These are phyloP conservation scores for Parnassius mnemosyne DNA, from an alignment of 2,888 invertebrate species.

Conservation along the genomic window DNA sequence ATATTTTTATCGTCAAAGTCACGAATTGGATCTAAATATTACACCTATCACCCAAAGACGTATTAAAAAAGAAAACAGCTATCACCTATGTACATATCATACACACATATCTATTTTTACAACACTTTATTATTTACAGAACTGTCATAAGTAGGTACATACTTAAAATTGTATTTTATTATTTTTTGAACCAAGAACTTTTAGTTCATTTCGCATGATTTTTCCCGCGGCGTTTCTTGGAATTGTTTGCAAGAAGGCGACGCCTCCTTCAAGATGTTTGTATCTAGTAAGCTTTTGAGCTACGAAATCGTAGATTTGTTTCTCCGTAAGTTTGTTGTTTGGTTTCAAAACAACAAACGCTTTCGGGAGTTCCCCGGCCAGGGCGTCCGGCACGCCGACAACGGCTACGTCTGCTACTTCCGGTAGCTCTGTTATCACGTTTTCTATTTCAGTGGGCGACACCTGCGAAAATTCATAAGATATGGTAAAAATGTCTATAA, in stretches of 20 bases:
- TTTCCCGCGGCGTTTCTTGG: slow-evolving; percentile 89
- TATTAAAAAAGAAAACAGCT: too few relatives aligned
- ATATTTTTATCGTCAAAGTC: too few relatives aligned
- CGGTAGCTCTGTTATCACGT: slow-evolving; percentile 85
- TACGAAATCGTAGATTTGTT: slow-evolving; percentile 79
- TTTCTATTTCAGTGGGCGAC: slow-evolving; percentile 92
- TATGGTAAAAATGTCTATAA: too few relatives aligned
- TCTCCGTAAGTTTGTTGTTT: slow-evolving; percentile 75
- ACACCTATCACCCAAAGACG: too few relatives aligned
- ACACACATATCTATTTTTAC: too few relatives aligned
- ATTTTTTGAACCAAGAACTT: slow-evolving; percentile 59
- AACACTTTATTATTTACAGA: too few relatives aligned
- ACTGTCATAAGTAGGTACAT: too few relatives aligned
- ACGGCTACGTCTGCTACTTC: slow-evolving; percentile 89
- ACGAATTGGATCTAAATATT: too few relatives aligned
- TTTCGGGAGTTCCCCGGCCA: slow-evolving; percentile 87
- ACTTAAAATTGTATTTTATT: slow-evolving; percentile 21
- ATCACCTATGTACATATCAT: too few relatives aligned
- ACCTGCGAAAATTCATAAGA: slow-evolving; percentile 77
- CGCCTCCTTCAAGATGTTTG: slow-evolving; percentile 86
- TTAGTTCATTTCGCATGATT: slow-evolving; percentile 85
- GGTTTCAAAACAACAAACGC: slow-evolving; percentile 86
- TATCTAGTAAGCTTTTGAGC: slow-evolving; percentile 85
- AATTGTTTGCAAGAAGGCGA: slow-evolving; percentile 84
- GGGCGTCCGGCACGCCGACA: slow-evolving; percentile 85